Conservation (phyloP, 1,140 invertebrate genomes). For the Sweltsa coloradensis region DNA sequence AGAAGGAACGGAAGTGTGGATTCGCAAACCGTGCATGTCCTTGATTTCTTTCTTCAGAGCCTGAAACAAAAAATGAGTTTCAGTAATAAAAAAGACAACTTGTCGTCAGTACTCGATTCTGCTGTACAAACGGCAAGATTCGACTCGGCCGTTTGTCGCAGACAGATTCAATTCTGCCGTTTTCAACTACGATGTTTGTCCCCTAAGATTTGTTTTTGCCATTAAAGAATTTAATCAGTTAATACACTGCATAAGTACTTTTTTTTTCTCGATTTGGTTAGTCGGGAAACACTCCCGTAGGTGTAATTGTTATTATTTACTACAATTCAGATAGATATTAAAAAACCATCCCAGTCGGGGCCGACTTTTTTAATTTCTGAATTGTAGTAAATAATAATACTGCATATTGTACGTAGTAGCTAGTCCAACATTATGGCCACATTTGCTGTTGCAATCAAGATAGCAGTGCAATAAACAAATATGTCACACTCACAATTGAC, state of each 20-base stretch:
- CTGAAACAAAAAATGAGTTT: constrained; percentile 28
- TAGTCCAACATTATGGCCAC: too few species aligned
- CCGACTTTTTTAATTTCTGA: too few species aligned
- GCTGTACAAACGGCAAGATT: neutral
- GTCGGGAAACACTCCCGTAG: too few species aligned
- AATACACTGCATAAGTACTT: neutral
- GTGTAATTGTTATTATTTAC: too few species aligned
- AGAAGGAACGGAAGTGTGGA: constrained; percentile 43
- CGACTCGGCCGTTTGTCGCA: neutral
- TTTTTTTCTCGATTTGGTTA: too few species aligned
- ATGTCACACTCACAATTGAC: too few species aligned
- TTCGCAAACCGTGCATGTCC: constrained; percentile 71
- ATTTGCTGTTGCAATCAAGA: too few species aligned
- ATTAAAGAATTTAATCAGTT: neutral
- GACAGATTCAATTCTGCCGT: neutral
- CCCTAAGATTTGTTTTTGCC: neutral
- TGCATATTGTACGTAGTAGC: too few species aligned
- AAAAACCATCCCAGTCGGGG: too few species aligned
- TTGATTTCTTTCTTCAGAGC: constrained; percentile 66
- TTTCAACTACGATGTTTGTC: neutral
- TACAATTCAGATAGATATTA: too few species aligned
- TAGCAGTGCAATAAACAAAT: too few species aligned
- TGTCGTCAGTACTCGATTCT: neutral
- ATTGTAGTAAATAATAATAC: too few species aligned
- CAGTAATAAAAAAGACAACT: neutral